phyloP scores from a whole-genome alignment of 2,113 vertebrate genomes.

The Plecturocebus donacophilus region DNA sequence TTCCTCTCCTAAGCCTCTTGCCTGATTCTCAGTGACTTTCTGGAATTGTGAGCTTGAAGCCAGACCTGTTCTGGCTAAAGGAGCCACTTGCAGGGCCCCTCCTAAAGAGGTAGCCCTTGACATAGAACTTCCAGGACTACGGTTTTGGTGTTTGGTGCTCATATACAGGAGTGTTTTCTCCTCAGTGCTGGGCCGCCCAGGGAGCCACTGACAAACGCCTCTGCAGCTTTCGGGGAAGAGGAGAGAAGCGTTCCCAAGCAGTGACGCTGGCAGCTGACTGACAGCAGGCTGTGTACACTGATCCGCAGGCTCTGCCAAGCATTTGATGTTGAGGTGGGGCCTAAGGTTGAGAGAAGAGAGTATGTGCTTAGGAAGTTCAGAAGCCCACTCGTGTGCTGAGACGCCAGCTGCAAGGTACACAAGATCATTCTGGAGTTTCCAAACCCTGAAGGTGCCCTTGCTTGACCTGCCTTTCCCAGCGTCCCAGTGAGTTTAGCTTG shows the following conservation, averaged over 20 bases:
- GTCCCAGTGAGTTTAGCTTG: neutral
- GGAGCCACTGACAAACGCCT: constrained; percentile 19
- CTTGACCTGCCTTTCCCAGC: neutral
- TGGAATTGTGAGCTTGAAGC: neutral
- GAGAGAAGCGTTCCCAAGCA: constrained; percentile 32
- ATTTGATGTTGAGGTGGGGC: constrained; percentile 56
- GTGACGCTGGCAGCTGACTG: constrained; percentile 48
- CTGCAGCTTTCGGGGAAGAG: constrained; percentile 36
- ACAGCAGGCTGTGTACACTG: constrained; percentile 28
- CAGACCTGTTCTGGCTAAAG: neutral
- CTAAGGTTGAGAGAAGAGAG: neutral
- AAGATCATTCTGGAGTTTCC: neutral
- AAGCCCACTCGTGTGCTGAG: neutral
- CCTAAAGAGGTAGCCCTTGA: neutral
- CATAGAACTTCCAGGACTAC: neutral
- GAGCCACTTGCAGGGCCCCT: neutral
- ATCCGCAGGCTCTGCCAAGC: constrained; percentile 48
- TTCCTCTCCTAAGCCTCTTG: neutral
- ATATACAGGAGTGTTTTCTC: neutral
- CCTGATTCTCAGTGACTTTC: constrained; percentile 25
- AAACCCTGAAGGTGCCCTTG: neutral
- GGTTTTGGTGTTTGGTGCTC: neutral
- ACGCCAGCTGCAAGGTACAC: neutral
- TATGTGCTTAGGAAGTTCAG: neutral
- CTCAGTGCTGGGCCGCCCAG: neutral